Conservation (phyloP, 2,797 vertebrate species). For the Myotis vivesi region DNA sequence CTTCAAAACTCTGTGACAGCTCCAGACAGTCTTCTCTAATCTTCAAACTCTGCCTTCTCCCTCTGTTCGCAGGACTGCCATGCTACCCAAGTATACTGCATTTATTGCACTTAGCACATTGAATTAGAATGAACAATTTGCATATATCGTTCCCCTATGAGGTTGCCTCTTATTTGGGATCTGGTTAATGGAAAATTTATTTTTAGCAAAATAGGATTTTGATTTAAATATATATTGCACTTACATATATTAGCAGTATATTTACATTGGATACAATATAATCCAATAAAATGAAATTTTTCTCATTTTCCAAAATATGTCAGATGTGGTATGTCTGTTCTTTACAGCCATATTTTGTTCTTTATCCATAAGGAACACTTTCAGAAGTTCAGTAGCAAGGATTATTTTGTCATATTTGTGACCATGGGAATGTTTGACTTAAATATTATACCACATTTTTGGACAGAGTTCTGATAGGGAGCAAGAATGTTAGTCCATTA, state of each 20-base stretch:
- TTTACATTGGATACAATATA: not conserved
- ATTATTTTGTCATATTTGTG: conserved; percentile 16
- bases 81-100: not conserved
- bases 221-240: not conserved
- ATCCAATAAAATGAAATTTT: not conserved
- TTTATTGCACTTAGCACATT: not conserved
- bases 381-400: not conserved
- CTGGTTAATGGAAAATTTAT: conserved; percentile 22
- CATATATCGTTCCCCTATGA: not conserved
- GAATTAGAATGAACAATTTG: not conserved
- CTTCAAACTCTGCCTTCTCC: not conserved
- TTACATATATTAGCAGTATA: not conserved
- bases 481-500: not conserved
- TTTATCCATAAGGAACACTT: conserved; percentile 3
- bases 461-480: not conserved
- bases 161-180: conserved; percentile 4
- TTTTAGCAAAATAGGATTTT: conserved; percentile 41
- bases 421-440: not conserved
- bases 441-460: not conserved
- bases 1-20: not conserved
- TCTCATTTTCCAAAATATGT: conserved; percentile 3
- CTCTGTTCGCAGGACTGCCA: not conserved
- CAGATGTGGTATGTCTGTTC: not conserved
- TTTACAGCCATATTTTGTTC: not conserved
- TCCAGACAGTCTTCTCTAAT: not conserved